Percentiles rank a stretch among this genome's conserved stretches.
These are phyloP conservation scores for Aleiodes sp. DNA, from an alignment of 1,140 invertebrate genomes.

Conservation along the genomic window DNA sequence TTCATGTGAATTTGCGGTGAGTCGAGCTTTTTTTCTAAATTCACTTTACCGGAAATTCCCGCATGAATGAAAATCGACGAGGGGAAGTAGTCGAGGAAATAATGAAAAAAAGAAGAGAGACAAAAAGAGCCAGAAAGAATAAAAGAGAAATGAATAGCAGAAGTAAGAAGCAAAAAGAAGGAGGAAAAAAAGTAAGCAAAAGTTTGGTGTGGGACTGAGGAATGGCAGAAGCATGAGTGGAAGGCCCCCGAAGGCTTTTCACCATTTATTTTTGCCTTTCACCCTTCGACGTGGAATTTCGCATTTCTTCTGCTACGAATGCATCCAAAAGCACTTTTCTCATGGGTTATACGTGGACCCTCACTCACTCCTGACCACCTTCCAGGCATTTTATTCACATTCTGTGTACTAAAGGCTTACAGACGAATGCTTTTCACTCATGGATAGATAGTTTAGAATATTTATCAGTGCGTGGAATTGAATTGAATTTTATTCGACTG, in stretches of 20 bases:
- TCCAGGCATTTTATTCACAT: not conserved
- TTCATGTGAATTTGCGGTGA: slow-evolving; percentile 8
- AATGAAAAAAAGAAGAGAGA: slow-evolving; percentile 9
- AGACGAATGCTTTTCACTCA: not conserved
- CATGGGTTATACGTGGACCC: not conserved
- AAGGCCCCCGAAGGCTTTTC: slow-evolving; percentile 31
- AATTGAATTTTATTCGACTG: too few relatives aligned
- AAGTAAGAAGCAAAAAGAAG: slow-evolving; percentile 25
- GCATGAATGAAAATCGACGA: slow-evolving; percentile 49
- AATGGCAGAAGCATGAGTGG: not conserved
- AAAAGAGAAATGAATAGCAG: slow-evolving; percentile 19
- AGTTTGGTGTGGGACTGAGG: slow-evolving; percentile 18
- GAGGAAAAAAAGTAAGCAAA: not conserved
- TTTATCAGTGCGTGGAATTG: not conserved
- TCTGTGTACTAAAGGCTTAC: not conserved
- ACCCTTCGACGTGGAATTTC: slow-evolving; percentile 50
- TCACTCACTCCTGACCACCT: slow-evolving; percentile 12
- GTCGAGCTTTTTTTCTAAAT: slow-evolving; percentile 38
- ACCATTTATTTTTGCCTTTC: slow-evolving; percentile 54
- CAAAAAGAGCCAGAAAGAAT: slow-evolving; percentile 13
- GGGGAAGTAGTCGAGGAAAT: slow-evolving; percentile 24
- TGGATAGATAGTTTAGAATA: not conserved
- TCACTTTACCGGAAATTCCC: slow-evolving; percentile 51
- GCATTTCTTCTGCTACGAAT: slow-evolving; percentile 53
- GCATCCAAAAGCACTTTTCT: slow-evolving; percentile 24